Evolutionary conservation across 2,113 vertebrate genomes (phyloP), one percentile per base, ranked within the genome.

Genomic region (Carassius gibelio): DNA sequence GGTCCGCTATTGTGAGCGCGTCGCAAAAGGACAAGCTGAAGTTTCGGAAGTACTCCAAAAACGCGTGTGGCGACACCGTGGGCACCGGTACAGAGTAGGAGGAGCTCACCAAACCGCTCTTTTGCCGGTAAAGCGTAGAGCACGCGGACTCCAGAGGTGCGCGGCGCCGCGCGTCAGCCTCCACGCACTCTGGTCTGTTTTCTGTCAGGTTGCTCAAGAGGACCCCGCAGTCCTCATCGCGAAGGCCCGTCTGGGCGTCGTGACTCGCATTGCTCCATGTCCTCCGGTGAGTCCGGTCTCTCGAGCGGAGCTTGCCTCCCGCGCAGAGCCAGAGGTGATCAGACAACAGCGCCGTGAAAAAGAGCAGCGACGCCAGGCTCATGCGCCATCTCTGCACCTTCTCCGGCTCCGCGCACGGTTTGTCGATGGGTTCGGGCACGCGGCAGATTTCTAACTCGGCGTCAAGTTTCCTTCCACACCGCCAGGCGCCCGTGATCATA

Each of bases 1-100:
- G 94, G 93, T 96, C 96, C 92, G 95, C 95, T 91, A 95, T 91
- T 15, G 95, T 94, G 93, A 96, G 96, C 89, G 93, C 94, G 90
- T 96, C 93, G 87, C 96, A 96, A 92, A 96, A 96, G 82, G 96
- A 93, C 89, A 96, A 95, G 91, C 95, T 94, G 87, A 96, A 95
- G 94, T 94, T 95, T 92, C 94, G 91, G 92, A 96, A 96, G 93
- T 96, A 94, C 91, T 94, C 92, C 94, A 94, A 92, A 90, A 96
- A 90, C 91, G 94, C 94, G 91, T 93, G 94, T 89, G 93, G 93
- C 81, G 94, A 93, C 90, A 94, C 92, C 42, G 83, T 84, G 75
- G 83, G 74, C 8, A 94, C 89, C 79, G 94, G 85, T 59, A 93
- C 90, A 92, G 92, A 90, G 52, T 87, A 85, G 87, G 42, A 78